Conservation (phyloP, 2,797 vertebrate species). For the Melanotaenia maccullochi region DNA sequence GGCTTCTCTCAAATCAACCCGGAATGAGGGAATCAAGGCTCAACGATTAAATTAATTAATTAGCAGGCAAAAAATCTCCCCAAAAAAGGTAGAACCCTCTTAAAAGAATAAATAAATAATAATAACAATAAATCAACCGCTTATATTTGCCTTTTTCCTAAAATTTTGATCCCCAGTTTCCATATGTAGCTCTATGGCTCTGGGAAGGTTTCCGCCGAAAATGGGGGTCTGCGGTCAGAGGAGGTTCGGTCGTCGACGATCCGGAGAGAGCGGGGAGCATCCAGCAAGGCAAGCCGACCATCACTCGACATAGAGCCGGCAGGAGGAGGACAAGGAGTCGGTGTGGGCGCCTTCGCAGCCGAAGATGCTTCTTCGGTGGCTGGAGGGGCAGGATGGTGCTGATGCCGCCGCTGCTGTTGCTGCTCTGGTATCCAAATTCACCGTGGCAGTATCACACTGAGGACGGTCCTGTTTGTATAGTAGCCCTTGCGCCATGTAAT, state of each 20-base stretch:
- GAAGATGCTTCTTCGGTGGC: conserved; percentile 41
- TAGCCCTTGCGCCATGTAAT: conserved; percentile 83
- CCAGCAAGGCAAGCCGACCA: conserved; percentile 81
- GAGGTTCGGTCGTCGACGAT: conserved; percentile 79
- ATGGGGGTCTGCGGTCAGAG: conserved; percentile 78
- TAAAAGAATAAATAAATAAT: conserved; percentile 27
- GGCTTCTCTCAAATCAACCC: conserved; percentile 66
- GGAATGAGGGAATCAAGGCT: conserved; percentile 66
- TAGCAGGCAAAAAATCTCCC: conserved; percentile 26
- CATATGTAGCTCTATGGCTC: conserved; percentile 85
- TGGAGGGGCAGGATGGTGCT: conserved; percentile 47
- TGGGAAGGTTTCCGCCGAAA: conserved; percentile 82
- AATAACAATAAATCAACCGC: conserved; percentile 60
- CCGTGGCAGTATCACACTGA: conserved; percentile 75
- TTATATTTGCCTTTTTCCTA: conserved; percentile 83
- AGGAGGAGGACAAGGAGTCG: conserved; percentile 68
- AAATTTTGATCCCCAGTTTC: conserved; percentile 88
- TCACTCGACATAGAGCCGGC: conserved; percentile 84
- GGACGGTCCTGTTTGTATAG: conserved; percentile 74
- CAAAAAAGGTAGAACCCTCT: conserved; percentile 42
- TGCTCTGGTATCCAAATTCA: conserved; percentile 76
- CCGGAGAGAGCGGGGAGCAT: conserved; percentile 79
- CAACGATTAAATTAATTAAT: conserved; percentile 62
- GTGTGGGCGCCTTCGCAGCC: conserved; percentile 62
- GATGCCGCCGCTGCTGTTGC: conserved; percentile 32